phyloP scores from a whole-genome alignment of 2,113 vertebrate species.

The Chaenocephalus aceratus region DNA sequence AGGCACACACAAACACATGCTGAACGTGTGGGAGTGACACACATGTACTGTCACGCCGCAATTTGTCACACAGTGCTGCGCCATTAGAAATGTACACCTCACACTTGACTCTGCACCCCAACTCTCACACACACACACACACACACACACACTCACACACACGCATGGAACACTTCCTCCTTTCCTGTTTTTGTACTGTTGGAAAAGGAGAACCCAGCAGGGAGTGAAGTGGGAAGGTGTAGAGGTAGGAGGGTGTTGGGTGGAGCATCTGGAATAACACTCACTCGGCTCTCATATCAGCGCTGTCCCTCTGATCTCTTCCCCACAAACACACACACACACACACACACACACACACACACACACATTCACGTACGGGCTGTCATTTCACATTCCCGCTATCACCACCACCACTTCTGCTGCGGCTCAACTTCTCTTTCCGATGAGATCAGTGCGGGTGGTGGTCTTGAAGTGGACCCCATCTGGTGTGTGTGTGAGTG shows the following conservation, averaged over 20 bases:
- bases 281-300: slow-evolving; percentile 56
- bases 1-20: slow-evolving; percentile 30
- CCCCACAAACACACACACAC: slow-evolving; percentile 5
- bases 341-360: slow-evolving; percentile 13
- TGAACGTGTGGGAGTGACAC: slow-evolving; percentile 34
- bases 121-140: slow-evolving; percentile 26
- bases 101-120: slow-evolving; percentile 30
- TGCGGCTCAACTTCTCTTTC: slow-evolving; percentile 35
- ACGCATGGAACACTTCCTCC: slow-evolving; percentile 48
- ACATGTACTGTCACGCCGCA: slow-evolving; percentile 18
- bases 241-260: slow-evolving; percentile 16
- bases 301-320: slow-evolving; percentile 59
- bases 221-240: slow-evolving; percentile 50
- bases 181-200: slow-evolving; percentile 54
- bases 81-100: slow-evolving; percentile 62
- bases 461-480: slow-evolving; percentile 52
- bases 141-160: slow-evolving; percentile 20
- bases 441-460: slow-evolving; percentile 61
- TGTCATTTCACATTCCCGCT: slow-evolving; percentile 39
- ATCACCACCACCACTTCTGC: slow-evolving; percentile 32
- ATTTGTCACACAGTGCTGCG: slow-evolving; percentile 48
- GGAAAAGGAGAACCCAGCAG: slow-evolving; percentile 71
- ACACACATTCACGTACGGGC: background rate
- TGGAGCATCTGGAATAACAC: slow-evolving; percentile 78
- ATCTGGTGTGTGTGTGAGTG: slow-evolving; percentile 31